phyloP scores from a whole-genome alignment of 2,797 vertebrate species.

The Echeneis naucrates region DNA sequence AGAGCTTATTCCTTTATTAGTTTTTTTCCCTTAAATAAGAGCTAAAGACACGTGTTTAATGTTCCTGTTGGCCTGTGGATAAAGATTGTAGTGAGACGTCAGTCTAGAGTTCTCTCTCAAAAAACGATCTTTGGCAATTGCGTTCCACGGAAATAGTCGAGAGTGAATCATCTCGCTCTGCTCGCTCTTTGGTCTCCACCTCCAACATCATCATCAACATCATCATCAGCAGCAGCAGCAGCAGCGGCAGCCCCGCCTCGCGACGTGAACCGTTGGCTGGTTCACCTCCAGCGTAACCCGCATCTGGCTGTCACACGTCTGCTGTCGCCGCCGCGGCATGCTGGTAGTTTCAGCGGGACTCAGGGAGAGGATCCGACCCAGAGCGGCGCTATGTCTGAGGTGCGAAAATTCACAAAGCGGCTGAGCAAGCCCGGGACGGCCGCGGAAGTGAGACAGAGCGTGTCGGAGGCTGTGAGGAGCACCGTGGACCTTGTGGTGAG shows the following conservation, averaged over 20 bases:
- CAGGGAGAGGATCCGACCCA: slow-evolving; percentile 35
- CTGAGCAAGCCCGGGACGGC: slow-evolving; percentile 96
- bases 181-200: slow-evolving; percentile 42
- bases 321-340: slow-evolving; percentile 58
- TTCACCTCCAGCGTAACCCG: slow-evolving; percentile 44
- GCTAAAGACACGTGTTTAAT: no score
- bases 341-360: slow-evolving; percentile 33
- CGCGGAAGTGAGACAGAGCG: slow-evolving; percentile 95
- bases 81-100: neutral
- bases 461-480: slow-evolving; percentile 93
- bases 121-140: slow-evolving; percentile 53
- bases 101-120: fast-evolving
- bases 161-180: slow-evolving; percentile 44
- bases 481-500: slow-evolving; percentile 90
- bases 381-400: slow-evolving; percentile 87
- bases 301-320: slow-evolving; percentile 76
- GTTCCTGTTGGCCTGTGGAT: no score
- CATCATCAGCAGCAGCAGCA: neutral
- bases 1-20: no score
- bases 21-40: no score
- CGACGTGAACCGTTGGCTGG: slow-evolving; percentile 65
- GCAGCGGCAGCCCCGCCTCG: slow-evolving; percentile 67
- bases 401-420: slow-evolving; percentile 96
- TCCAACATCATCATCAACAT: slow-evolving; percentile 38
- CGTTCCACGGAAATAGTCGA: slow-evolving; percentile 38